A percentile compares a stretch with the other conserved stretches of the same genome.
Conservation (phyloP, 2,888 invertebrate genomes). For the Xanthia icteritia region DNA sequence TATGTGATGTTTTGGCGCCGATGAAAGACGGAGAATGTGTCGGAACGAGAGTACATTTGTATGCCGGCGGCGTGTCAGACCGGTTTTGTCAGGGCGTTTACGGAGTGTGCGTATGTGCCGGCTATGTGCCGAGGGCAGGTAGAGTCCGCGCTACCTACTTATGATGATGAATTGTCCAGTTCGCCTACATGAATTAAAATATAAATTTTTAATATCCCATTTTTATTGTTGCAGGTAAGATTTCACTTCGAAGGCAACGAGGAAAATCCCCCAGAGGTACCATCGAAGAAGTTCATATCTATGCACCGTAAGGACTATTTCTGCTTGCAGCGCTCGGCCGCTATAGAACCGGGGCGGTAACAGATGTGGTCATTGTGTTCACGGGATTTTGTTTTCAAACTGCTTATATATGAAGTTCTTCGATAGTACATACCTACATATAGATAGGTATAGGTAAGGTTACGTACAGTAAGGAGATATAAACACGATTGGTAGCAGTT, state of each 20-base stretch:
- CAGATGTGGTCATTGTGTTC: too few relatives aligned
- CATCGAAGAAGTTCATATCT: too few relatives aligned
- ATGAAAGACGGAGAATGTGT: constrained; percentile 89
- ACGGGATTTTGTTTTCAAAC: too few relatives aligned
- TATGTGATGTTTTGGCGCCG: constrained; percentile 87
- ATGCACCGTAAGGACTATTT: too few relatives aligned
- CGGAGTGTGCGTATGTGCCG: constrained; percentile 85
- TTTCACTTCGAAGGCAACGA: constrained; percentile 35
- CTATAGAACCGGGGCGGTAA: too few relatives aligned
- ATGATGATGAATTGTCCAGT: constrained; percentile 81
- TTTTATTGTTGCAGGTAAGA: constrained; percentile 85
- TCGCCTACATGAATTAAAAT: constrained; percentile 67
- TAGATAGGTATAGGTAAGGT: constrained; percentile 4
- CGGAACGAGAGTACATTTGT: constrained; percentile 87
- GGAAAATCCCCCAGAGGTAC: constrained; percentile 16
- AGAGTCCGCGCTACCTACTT: constrained; percentile 82
- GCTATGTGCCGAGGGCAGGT: constrained; percentile 87
- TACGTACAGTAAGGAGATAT: constrained; percentile 40
- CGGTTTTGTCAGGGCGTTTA: constrained; percentile 89
- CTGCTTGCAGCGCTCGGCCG: too few relatives aligned
- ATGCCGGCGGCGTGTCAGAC: constrained; percentile 85
- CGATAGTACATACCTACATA: too few relatives aligned
- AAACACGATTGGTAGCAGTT: constrained; percentile 47
- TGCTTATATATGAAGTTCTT: too few relatives aligned
- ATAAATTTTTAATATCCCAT: constrained; percentile 75